Conservation (phyloP, 2,113 vertebrate genomes). For the Malurus cyaneus region DNA sequence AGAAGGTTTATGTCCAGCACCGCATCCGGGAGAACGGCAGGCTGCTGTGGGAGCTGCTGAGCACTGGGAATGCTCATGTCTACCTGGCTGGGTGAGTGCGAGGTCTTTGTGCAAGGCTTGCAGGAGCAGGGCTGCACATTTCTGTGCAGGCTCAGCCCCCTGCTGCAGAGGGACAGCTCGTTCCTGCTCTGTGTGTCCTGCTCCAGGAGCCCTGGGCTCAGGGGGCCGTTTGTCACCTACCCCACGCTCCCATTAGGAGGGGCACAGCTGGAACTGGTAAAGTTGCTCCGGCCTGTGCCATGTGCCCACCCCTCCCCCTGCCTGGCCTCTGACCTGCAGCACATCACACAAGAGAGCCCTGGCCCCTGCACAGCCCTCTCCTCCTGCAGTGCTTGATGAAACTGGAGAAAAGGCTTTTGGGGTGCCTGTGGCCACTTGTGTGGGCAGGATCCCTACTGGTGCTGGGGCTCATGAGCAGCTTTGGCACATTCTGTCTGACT, state of each 20-base stretch:
- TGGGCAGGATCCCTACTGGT: fast-evolving
- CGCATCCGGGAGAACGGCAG: constrained; percentile 75
- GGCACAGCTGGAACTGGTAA: neutral
- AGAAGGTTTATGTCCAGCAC: constrained; percentile 93
- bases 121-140: neutral
- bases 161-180: neutral
- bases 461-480: neutral
- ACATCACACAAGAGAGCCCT: neutral
- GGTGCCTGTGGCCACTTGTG: neutral
- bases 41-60: constrained; percentile 87
- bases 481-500: neutral
- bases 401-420: neutral
- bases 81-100: constrained; percentile 92
- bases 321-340: neutral
- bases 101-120: fast-evolving
- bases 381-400: neutral
- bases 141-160: neutral
- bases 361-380: neutral
- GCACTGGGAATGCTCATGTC: constrained; percentile 66
- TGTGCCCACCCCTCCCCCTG: neutral
- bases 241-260: neutral
- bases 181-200: neutral
- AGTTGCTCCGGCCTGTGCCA: fast-evolving
- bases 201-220: neutral
- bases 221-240: neutral